Conservation (phyloP, 2,888 invertebrate species). For the Spisula subtruncata region DNA sequence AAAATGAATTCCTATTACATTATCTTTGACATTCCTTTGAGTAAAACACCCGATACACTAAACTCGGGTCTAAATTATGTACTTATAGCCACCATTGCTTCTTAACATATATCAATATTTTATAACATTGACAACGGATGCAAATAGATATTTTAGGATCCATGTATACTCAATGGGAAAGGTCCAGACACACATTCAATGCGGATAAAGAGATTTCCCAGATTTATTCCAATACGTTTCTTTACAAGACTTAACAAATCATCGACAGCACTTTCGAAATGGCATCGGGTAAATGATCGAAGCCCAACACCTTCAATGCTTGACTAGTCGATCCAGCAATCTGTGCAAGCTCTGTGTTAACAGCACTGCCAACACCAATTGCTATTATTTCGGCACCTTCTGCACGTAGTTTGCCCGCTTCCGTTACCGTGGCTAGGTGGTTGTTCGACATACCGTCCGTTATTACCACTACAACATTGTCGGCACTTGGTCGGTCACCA, state of each 20-base stretch:
- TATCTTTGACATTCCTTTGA: no score
- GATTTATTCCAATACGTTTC: no score
- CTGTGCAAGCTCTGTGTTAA: conserved; percentile 35
- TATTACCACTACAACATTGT: conserved; percentile 60
- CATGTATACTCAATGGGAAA: no score
- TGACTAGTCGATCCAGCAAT: conserved; percentile 47
- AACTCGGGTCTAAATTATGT: no score
- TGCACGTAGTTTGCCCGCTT: conserved; percentile 46
- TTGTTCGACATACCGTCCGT: conserved; percentile 56
- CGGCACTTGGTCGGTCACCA: conserved; percentile 61
- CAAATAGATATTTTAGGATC: no score
- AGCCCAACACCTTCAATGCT: conserved; percentile 30
- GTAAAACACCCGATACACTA: no score
- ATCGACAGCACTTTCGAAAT: conserved; percentile 39
- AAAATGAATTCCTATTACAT: no score
- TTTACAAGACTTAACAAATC: conserved; percentile 46
- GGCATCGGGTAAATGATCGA: conserved; percentile 36
- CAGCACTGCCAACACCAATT: conserved; percentile 49
- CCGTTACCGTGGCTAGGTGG: conserved; percentile 44
- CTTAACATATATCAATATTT: no score
- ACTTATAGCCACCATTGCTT: no score
- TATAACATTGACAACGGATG: no score
- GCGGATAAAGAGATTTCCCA: no score
- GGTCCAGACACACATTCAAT: no score
- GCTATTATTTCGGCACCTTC: conserved; percentile 52